phyloP scores from a whole-genome alignment of 2,797 vertebrate species.

The Pyrocephalus nanus region DNA sequence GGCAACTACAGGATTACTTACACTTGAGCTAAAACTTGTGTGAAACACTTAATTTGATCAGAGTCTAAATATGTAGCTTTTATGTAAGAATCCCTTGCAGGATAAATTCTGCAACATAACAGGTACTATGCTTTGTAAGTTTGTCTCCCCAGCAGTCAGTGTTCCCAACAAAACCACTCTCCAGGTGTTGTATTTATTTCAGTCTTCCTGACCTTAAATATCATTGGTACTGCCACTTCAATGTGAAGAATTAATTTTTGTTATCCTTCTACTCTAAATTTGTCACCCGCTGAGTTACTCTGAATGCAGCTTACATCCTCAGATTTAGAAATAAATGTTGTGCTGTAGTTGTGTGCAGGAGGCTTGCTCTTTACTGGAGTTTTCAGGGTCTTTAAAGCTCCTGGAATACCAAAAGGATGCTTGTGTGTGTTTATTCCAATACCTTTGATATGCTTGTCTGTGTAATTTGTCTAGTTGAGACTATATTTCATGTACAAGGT shows the following conservation, averaged over 20 bases:
- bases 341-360: neutral
- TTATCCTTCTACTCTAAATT: conserved; percentile 2
- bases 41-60: neutral
- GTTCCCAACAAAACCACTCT: neutral
- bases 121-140: neutral
- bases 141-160: neutral
- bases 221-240: neutral
- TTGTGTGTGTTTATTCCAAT: neutral
- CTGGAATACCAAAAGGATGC: neutral
- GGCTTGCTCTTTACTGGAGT: neutral
- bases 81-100: neutral
- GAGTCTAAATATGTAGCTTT: neutral
- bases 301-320: neutral
- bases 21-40: neutral
- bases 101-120: neutral
- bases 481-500: neutral
- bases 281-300: neutral
- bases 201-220: neutral
- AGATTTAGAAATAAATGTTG: neutral
- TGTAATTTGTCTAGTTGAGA: conserved; percentile 11
- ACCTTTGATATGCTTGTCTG: neutral
- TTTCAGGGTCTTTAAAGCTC: neutral
- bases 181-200: neutral
- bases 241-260: neutral
- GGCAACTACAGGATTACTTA: neutral